Evolutionary conservation across 1,140 invertebrate species (phyloP), one percentile per base, ranked within the genome.

Genomic region (Proales similis): DNA sequence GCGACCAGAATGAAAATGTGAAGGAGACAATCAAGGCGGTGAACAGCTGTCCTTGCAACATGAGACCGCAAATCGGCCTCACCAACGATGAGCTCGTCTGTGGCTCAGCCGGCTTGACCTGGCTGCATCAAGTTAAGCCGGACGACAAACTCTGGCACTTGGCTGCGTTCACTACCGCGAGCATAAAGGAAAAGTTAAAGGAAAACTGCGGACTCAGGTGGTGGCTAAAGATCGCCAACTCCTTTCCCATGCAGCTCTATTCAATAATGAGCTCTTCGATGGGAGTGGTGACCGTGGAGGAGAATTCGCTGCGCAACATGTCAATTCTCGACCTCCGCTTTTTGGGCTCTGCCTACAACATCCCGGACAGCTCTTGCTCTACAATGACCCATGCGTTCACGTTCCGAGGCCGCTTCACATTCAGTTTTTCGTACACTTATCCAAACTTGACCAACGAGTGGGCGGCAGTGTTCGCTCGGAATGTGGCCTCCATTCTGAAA

Each of bases 191-290:
- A 11, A 17, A 14, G 20, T 19, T 57, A 2, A 57, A 42, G 2
- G n/a, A 19, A 42, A 42, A 57, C 17, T 9, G 45, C 30, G 51
- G 51, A 42, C 27, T 42, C 7, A 57, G 45, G 45, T 57, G 51
- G 51, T 42, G 33, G 36, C 6, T 57, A 20, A 57, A 57, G n/a
- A 27, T 57, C 19, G 19, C 17, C 39, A 57, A 57, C 45, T 39
- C 33, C 11, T 20, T 57, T 42, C 29, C 29, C 9, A 42, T 24
- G 24, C 51, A 57, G 45, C n/a, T 7, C 4, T 57, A 42, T 42
- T 57, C 51, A 3, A 26, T 57, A 39, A 57, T 57, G 51, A 57
- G 51, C 12, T 57, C 51, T 42, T 57, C 51, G 24, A 57, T 57
- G 51, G 51, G 51, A 26, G 12, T 57, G 7, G n/a, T 57, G 19